phyloP scores from a whole-genome alignment of 2,113 vertebrate species.

The Lasiurus cinereus region DNA sequence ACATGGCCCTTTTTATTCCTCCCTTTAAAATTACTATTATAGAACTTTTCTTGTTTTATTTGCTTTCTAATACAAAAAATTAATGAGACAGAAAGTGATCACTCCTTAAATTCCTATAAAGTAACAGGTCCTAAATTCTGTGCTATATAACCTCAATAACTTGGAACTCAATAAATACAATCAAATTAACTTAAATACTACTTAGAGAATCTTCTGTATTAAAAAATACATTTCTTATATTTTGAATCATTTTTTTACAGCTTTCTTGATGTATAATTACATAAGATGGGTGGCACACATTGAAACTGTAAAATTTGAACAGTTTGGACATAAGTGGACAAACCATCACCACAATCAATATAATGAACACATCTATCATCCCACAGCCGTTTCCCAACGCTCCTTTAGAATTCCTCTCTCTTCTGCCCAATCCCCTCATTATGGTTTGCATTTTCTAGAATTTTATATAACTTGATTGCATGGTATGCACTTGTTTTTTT shows the following conservation, averaged over 20 bases:
- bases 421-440: not conserved
- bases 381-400: not conserved
- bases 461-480: not conserved
- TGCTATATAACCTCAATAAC: not conserved
- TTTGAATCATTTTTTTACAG: conserved; percentile 11
- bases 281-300: not conserved
- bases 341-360: not conserved
- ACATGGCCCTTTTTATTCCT: not conserved
- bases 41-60: not conserved
- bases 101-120: not conserved
- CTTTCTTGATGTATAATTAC: not conserved
- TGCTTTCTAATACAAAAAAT: not conserved
- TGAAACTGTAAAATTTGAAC: conserved; percentile 9
- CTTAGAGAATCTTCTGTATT: not conserved
- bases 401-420: not conserved
- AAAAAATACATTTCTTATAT: not conserved
- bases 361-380: not conserved
- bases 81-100: not conserved
- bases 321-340: not conserved
- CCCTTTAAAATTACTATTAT: not conserved
- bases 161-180: not conserved
- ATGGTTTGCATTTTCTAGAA: not conserved
- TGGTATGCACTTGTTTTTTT: not conserved
- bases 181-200: conserved; percentile 5
- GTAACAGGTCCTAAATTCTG: not conserved